Percentiles rank a stretch among this genome's conserved stretches.
Conservation (phyloP, 2,113 vertebrate genomes). For the Cheilinus undulatus region DNA sequence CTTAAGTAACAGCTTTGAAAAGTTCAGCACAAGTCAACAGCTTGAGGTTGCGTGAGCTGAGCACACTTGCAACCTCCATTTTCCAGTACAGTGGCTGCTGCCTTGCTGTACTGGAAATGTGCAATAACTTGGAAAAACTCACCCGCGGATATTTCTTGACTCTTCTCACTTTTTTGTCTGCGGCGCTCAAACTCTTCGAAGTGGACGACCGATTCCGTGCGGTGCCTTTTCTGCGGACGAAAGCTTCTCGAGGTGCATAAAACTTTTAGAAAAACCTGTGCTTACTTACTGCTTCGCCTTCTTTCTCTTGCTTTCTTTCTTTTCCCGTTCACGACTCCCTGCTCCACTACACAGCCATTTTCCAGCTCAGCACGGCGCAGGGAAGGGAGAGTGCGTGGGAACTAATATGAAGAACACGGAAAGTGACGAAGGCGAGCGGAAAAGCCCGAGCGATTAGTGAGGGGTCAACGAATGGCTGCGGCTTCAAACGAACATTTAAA, state of each 20-base stretch:
- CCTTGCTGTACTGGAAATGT: slow-evolving; percentile 71
- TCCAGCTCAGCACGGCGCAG: slow-evolving; percentile 76
- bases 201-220: neutral
- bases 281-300: slow-evolving; percentile 15
- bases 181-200: slow-evolving; percentile 31
- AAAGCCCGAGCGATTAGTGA: slow-evolving; percentile 57
- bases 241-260: slow-evolving; percentile 2
- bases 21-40: neutral
- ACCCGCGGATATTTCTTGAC: slow-evolving; percentile 71
- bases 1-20: slow-evolving; percentile 20
- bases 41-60: neutral
- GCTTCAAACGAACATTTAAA: slow-evolving; percentile 23
- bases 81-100: slow-evolving; percentile 67
- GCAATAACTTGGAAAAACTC: slow-evolving; percentile 79
- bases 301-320: slow-evolving; percentile 63
- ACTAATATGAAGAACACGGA: slow-evolving; percentile 66
- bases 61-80: slow-evolving; percentile 74
- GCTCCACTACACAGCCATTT: slow-evolving; percentile 80
- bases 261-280: slow-evolving; percentile 8
- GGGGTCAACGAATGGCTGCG: slow-evolving; percentile 31
- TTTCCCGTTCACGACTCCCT: slow-evolving; percentile 68
- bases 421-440: slow-evolving; percentile 70
- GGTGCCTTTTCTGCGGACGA: neutral
- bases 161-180: slow-evolving; percentile 56
- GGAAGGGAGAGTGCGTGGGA: slow-evolving; percentile 74